Base-by-base conservation (phyloP, 2,888 invertebrate species). In the Phyto melanocephala region DNA sequence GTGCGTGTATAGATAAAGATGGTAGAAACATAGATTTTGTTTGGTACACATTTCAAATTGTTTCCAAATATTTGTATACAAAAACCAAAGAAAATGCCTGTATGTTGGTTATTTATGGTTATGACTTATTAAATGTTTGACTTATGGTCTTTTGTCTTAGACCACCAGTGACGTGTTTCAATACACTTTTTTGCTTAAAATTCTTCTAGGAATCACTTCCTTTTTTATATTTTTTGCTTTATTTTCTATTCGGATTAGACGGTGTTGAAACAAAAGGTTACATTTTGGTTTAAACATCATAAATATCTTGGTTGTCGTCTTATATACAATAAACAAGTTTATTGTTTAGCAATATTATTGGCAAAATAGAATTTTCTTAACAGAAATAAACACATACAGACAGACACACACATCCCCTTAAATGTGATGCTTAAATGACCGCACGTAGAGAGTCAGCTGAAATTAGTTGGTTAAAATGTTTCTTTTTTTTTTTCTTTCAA, bases 211-310 rank as follows among this genome's bases (percentile, higher is more conserved):
- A 70, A 15, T 37, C 28, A 15, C 35, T 40, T 65, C 20, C 63
- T 45, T 20, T 28, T 40, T 52, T 47, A n/a, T 17, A 35, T 60
- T 40, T 8, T 13, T 24, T 58, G 5, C 11, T n/a, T n/a, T n/a
- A 5, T 54, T 24, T 22, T 63, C 24, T 15, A 60, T 24, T 17
- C 10, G 33, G 20, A 42, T 65, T 62, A 67, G 24, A 67, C 80
- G 68, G 80, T 77, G 80, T 80, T 67, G 37, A 76, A 82, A 70
- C 75, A 79, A 78, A 81, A 80, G 83, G 45, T 78, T 77, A 47
- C 17, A n/a, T 82, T 83, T 83, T 58, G 84, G 84, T 84, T 85
- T 84, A 65, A 67, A 75, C 77, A 80, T 78, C 72, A 72, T 80
- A 85, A 83, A 84, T 84, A 72, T 71, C 56, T 71, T 70, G 65